Evolutionary conservation across 2,797 vertebrate species (phyloP).

Genomic region (Perdix hodgsoniae): DNA sequence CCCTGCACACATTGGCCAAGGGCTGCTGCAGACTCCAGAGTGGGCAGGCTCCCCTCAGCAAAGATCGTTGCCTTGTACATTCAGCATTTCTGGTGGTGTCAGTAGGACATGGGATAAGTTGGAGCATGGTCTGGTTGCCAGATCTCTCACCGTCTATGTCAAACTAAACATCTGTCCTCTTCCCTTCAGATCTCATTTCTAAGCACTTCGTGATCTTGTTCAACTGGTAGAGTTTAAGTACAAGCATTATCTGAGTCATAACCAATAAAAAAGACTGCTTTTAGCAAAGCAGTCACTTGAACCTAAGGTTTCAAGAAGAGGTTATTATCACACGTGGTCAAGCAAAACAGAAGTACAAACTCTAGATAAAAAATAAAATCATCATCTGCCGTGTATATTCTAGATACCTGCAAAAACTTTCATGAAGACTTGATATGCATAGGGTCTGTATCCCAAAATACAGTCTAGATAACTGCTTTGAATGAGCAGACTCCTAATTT

Average conservation of each 20-base stretch:
- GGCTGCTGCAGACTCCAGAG: rapidly evolving
- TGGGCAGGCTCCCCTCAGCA: rapidly evolving
- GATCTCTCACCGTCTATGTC: rapidly evolving
- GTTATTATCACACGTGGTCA: neutral
- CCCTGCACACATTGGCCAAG: rapidly evolving
- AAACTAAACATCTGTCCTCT: neutral
- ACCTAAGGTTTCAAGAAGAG: neutral
- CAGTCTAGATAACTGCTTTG: neutral
- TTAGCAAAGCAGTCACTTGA: neutral
- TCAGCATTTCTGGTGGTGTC: neutral
- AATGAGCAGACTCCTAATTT: neutral
- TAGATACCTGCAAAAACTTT: neutral
- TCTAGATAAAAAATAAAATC: neutral
- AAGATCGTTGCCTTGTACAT: rapidly evolving
- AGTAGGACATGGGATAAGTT: neutral
- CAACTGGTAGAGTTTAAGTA: neutral
- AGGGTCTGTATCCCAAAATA: neutral
- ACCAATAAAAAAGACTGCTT: neutral
- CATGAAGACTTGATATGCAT: neutral
- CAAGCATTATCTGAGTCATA: neutral
- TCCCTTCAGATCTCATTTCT: neutral
- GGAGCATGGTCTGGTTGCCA: rapidly evolving
- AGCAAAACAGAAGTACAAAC: neutral
- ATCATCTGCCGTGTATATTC: neutral
- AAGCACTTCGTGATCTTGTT: neutral